Evolutionary conservation across 2,113 vertebrate species (phyloP).

Genomic region (Phasianus colchicus): DNA sequence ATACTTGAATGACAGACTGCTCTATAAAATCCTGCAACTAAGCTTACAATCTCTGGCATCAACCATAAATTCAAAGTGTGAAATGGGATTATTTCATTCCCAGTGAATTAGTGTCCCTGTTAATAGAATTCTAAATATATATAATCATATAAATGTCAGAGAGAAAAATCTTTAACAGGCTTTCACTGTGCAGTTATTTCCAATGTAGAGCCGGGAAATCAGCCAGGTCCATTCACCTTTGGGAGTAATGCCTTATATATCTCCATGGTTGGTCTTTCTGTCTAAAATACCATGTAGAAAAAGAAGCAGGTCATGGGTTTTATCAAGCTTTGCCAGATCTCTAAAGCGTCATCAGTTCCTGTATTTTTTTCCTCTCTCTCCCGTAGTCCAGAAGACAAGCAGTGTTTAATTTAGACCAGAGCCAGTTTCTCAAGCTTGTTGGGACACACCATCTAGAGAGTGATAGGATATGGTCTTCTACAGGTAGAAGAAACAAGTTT

Average conservation of each 20-base stretch:
- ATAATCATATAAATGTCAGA: conserved; percentile 50
- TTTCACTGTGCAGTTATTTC: not conserved
- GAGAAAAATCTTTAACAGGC: conserved; percentile 39
- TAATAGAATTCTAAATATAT: conserved; percentile 64
- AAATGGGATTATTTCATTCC: conserved; percentile 55
- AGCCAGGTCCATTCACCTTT: conserved; percentile 21
- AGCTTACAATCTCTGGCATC: conserved; percentile 19
- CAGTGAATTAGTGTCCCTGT: conserved; percentile 56
- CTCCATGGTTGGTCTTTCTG: not conserved
- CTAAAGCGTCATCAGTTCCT: not conserved
- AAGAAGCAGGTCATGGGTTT: conserved; percentile 18
- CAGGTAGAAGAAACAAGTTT: conserved; percentile 1
- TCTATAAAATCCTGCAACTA: conserved; percentile 32
- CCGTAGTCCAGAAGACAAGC: not conserved
- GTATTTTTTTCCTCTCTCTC: not conserved
- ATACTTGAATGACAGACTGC: conserved; percentile 35
- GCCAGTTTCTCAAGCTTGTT: not conserved
- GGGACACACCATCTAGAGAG: not conserved
- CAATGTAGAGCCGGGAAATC: not conserved
- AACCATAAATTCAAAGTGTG: conserved; percentile 38
- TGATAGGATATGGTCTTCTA: not conserved
- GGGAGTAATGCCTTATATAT: conserved; percentile 38
- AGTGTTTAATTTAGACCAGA: conserved; percentile 29
- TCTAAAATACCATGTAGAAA: not conserved
- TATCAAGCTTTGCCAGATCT: conserved; percentile 24